Evolutionary conservation across 1,140 invertebrate genomes (phyloP), one percentile per base, ranked within the genome.

Genomic region (Macrosteles quadrilineatus): DNA sequence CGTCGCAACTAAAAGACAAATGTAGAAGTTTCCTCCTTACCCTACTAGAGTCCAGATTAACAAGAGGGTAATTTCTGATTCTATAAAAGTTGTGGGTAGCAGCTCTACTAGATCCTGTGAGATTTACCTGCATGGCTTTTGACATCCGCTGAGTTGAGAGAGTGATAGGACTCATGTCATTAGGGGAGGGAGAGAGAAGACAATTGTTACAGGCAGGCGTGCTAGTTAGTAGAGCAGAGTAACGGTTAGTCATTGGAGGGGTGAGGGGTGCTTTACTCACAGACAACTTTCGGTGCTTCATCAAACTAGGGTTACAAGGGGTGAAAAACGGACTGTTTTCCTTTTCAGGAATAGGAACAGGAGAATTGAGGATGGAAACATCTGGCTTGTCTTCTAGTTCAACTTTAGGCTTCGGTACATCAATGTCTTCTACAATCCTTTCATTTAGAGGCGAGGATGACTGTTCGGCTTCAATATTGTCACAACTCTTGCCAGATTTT

Each of bases 91-190:
- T n/a, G n/a, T n/a, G n/a, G n/a, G n/a, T n/a, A n/a, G n/a, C n/a
- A n/a, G n/a, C n/a, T n/a, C n/a, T n/a, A n/a, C n/a, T n/a, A n/a
- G n/a, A n/a, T n/a, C 32, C 14, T 6, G 4, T 6, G 32, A 36
- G 4, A 36, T 73, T 78, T 85, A 93, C 92, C 90, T 93, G 91
- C 91, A 94, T 93, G 50, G 91, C 88, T 80, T 90, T 91, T 1
- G 90, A 87, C 87, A 94, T 89, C 78, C 91, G 88, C 76, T 92
- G 91, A 4, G 92, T 88, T 0, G 91, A 93, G 75, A 91, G 90
- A 0, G 91, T 94, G 65, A 94, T 93, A 0, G 92, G 92, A 9
- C 91, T 93, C 91, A 94, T 93, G 73, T 84, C 82, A 65, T 80
- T 78, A 21, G 70, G 70, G 14, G 70, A 68, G 31, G 73, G 67